A percentile compares a stretch with the other conserved stretches of the same genome.
Conservation (phyloP, 2,797 vertebrate species). For the Notoglanidium macrostoma region DNA sequence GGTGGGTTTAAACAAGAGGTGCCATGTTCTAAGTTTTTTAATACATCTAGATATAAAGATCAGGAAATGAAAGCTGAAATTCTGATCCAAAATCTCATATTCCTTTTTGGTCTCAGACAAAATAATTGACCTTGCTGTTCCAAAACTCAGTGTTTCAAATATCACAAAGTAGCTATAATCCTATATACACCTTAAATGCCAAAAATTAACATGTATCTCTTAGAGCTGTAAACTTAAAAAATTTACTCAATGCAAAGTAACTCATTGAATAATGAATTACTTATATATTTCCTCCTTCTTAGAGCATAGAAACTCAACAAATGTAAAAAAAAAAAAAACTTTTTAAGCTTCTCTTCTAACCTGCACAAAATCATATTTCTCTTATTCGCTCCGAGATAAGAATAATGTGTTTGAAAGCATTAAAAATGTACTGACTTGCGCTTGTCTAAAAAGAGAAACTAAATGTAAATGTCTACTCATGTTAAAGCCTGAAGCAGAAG, state of each 20-base stretch:
- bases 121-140: no score
- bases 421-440: not conserved
- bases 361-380: slow-evolving; percentile 12
- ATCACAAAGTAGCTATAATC: not conserved
- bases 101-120: not conserved
- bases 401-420: not conserved
- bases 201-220: not conserved
- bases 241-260: not conserved
- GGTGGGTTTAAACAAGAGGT: not conserved
- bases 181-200: not conserved
- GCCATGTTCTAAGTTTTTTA: not conserved
- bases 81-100: not conserved
- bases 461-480: slow-evolving; percentile 4
- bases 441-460: not conserved
- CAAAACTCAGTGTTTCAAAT: not conserved
- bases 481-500: slow-evolving; percentile 4
- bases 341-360: not conserved
- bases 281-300: not conserved
- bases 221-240: not conserved
- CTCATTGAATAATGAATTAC: not conserved
- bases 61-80: not conserved
- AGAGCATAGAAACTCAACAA: not conserved
- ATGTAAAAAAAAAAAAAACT: not conserved
- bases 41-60: not conserved
- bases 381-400: not conserved